Percentiles rank a stretch among this genome's conserved stretches.
Conservation (phyloP, 1,140 invertebrate genomes). For the Pseudachorutes palmiensis region DNA sequence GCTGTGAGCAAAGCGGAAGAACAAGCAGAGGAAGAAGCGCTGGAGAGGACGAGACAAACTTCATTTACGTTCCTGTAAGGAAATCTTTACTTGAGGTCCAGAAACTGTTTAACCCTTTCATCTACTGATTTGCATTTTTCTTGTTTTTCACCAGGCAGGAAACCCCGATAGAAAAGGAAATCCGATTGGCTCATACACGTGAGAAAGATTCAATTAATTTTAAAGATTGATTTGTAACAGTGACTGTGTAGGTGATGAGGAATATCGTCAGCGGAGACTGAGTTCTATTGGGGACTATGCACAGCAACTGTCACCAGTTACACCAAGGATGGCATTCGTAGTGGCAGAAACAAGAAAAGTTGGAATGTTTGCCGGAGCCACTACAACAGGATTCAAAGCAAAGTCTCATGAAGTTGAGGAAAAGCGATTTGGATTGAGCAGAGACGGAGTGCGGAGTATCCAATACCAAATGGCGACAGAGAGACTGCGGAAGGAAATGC, state of each 20-base stretch:
- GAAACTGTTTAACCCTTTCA: no score
- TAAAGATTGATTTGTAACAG: background rate
- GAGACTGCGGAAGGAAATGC: conserved; percentile 24
- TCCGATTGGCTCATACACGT: conserved; percentile 20
- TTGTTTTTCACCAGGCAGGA: conserved; percentile 15
- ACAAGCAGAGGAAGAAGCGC: no score
- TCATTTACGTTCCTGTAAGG: no score
- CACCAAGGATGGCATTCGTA: background rate
- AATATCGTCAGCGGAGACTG: conserved; percentile 10
- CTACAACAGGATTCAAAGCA: background rate
- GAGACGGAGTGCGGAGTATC: background rate
- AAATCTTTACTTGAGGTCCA: no score
- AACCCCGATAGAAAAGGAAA: conserved; percentile 27
- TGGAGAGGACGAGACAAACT: no score
- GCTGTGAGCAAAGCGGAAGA: no score
- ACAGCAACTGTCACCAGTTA: no score
- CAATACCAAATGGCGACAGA: conserved; percentile 26
- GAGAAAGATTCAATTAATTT: background rate
- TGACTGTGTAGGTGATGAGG: conserved; percentile 9
- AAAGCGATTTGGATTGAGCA: background rate
- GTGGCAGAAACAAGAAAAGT: background rate
- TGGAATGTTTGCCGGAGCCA: no score
- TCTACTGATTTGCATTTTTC: conserved; percentile 9
- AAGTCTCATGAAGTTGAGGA: background rate
- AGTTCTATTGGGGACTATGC: background rate